These are phyloP conservation scores for Columba janthina DNA, from an alignment of 2,113 vertebrate species.

Conservation along the genomic window DNA sequence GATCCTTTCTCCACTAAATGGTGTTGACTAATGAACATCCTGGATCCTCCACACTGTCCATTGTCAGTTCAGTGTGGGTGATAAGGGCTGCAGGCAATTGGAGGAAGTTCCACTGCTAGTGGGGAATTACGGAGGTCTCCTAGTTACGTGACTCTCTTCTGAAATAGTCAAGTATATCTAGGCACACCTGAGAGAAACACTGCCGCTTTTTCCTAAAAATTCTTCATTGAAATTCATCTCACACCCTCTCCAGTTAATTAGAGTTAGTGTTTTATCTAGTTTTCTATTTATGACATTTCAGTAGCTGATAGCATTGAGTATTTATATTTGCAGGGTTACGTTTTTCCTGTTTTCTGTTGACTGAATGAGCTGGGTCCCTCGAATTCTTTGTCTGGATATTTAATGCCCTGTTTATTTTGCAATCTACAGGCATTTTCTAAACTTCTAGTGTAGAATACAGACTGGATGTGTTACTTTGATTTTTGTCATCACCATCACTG, in stretches of 20 bases:
- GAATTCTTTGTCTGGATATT: neutral
- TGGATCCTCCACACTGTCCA: neutral
- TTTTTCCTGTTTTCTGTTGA: constrained; percentile 5
- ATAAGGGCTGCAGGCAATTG: neutral
- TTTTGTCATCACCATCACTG: neutral
- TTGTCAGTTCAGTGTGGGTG: neutral
- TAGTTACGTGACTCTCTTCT: neutral
- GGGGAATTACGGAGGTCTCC: neutral
- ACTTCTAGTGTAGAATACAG: neutral
- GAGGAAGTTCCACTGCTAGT: neutral
- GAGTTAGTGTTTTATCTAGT: neutral
- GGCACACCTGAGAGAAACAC: neutral
- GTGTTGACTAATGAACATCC: neutral
- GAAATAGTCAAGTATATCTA: neutral
- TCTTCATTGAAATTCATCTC: neutral
- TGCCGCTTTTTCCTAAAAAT: neutral
- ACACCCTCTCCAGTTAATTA: neutral
- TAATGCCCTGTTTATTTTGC: neutral
- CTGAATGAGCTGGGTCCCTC: neutral
- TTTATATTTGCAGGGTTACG: neutral
- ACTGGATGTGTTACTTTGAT: neutral
- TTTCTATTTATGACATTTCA: neutral
- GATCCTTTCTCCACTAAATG: neutral
- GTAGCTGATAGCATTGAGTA: neutral
- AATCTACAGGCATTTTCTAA: neutral